phyloP scores from a whole-genome alignment of 2,113 vertebrate genomes.

The Tyto alba region DNA sequence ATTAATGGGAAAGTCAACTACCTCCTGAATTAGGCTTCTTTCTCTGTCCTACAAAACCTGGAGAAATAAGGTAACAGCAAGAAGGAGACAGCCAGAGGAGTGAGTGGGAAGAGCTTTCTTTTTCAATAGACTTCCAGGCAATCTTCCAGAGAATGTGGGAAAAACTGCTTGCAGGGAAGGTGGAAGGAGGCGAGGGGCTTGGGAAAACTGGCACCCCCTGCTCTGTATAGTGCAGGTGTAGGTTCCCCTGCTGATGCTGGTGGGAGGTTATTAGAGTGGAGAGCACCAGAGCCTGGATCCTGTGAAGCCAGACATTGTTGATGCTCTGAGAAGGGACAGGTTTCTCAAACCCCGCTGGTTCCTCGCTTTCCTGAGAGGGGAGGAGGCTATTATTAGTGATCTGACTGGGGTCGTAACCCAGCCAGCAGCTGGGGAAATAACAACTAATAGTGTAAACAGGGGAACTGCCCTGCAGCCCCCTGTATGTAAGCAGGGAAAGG shows the following conservation, averaged over 20 bases:
- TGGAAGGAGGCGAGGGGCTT: not conserved
- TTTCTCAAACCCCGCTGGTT: conserved; percentile 10
- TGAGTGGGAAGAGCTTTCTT: not conserved
- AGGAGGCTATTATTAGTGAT: conserved; percentile 24
- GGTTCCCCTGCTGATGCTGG: not conserved
- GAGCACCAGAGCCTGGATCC: not conserved
- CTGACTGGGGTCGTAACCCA: conserved; percentile 30
- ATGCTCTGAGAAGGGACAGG: not conserved
- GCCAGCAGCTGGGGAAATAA: conserved; percentile 51
- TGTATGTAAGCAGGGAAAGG: not conserved
- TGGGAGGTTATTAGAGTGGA: not conserved
- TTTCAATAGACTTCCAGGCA: not conserved
- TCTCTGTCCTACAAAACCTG: not conserved
- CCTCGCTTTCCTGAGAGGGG: not conserved
- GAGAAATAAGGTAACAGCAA: not conserved
- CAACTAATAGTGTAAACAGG: conserved; percentile 31
- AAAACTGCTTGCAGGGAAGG: not conserved
- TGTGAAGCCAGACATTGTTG: not conserved
- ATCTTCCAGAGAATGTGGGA: not conserved
- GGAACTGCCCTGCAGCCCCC: not conserved
- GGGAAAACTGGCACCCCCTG: not conserved
- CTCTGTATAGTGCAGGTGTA: not conserved
- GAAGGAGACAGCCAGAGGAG: not conserved
- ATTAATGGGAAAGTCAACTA: not conserved
- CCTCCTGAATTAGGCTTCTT: not conserved